Conservation (phyloP, 2,113 vertebrate genomes). For the Sander lucioperca region DNA sequence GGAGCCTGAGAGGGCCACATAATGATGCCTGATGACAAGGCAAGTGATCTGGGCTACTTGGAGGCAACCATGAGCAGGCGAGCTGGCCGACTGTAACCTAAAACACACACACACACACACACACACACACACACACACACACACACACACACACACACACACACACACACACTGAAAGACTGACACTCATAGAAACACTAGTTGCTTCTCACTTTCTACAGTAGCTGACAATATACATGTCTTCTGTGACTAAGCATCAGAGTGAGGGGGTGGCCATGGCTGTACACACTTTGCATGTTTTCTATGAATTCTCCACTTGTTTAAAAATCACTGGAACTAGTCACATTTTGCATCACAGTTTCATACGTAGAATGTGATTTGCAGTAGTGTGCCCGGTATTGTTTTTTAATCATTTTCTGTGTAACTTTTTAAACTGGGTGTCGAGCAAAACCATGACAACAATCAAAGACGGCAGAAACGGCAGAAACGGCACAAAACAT, state of each 20-base stretch:
- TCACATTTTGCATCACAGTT: conserved; percentile 63
- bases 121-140: conserved; percentile 32
- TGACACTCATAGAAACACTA: conserved; percentile 40
- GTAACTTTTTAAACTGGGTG: background rate
- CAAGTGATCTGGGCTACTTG: conserved; percentile 50
- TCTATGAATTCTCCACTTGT: conserved; percentile 72
- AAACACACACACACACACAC: conserved; percentile 42
- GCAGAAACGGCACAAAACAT: background rate
- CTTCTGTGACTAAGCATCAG: conserved; percentile 60
- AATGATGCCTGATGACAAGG: conserved; percentile 77
- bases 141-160: conserved; percentile 4
- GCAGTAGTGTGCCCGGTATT: conserved; percentile 17
- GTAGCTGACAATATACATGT: conserved; percentile 25
- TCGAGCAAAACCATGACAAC: background rate
- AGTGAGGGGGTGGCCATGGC: conserved; percentile 36
- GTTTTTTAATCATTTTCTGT: conserved; percentile 33
- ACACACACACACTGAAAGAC: conserved; percentile 19
- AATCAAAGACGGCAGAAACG: background rate
- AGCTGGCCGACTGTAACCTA: conserved; percentile 60
- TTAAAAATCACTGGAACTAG: conserved; percentile 51
- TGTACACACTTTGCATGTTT: conserved; percentile 42
- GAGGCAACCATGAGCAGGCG: conserved; percentile 16
- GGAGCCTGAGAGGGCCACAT: conserved; percentile 67
- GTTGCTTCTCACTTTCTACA: conserved; percentile 57
- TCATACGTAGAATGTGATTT: conserved; percentile 67